phyloP scores from a whole-genome alignment of 2,888 invertebrate species.

The Auanema freiburgensis region DNA sequence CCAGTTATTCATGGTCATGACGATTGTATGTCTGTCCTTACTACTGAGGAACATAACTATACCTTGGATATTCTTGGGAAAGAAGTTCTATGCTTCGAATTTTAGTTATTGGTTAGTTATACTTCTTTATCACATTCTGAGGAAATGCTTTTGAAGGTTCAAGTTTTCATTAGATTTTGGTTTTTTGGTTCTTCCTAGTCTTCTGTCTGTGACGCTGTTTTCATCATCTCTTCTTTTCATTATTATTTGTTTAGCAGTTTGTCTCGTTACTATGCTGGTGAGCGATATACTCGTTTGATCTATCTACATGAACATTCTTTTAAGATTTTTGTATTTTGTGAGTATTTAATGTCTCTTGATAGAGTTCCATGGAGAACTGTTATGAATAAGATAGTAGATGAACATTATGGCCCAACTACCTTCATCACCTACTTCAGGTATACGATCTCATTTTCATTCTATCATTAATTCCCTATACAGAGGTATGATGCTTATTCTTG shows the following conservation, averaged over 20 bases:
- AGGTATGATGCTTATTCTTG: constrained; percentile 69
- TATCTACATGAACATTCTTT: not conserved
- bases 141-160: constrained; percentile 41
- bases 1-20: constrained; percentile 17
- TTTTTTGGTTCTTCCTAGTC: constrained; percentile 42
- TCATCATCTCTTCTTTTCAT: constrained; percentile 23
- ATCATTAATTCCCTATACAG: constrained; percentile 30
- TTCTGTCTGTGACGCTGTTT: constrained; percentile 37
- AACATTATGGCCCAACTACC: constrained; percentile 44
- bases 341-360: constrained; percentile 17
- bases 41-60: constrained; percentile 47
- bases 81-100: constrained; percentile 25
- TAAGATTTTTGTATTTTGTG: constrained; percentile 19
- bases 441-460: not conserved
- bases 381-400: constrained; percentile 40
- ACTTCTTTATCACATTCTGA: constrained; percentile 5
- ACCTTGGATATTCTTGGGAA: constrained; percentile 51
- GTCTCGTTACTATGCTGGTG: constrained; percentile 17
- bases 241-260: constrained; percentile 18
- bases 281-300: not conserved
- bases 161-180: constrained; percentile 51
- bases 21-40: constrained; percentile 5
- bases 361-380: constrained; percentile 16
- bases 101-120: constrained; percentile 20
- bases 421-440: constrained; percentile 52